Evolutionary conservation across 2,113 vertebrate genomes (phyloP).

Genomic region (Dendropsophus ebraccatus): DNA sequence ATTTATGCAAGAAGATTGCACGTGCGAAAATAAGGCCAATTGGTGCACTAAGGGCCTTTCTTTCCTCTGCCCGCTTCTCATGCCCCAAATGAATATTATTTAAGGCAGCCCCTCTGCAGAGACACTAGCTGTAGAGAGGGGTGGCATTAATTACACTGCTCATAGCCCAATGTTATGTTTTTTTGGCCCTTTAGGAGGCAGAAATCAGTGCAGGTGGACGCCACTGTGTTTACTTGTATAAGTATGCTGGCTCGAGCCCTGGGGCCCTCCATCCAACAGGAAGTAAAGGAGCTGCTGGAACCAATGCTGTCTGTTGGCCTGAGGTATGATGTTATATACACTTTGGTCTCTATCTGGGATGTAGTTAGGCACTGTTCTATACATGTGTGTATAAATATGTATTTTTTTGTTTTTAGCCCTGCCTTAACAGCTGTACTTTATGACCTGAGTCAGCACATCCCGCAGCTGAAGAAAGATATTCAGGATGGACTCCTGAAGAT

Average conservation of each 20-base stretch:
- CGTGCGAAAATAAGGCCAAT: too few species aligned
- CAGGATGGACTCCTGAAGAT: slow-evolving; percentile 98
- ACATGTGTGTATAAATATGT: not conserved
- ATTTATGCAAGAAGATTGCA: too few species aligned
- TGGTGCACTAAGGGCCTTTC: too few species aligned
- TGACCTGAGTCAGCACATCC: slow-evolving; percentile 96
- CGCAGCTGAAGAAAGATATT: slow-evolving; percentile 97
- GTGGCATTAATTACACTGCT: too few species aligned
- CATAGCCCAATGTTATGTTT: not conserved
- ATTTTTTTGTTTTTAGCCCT: slow-evolving; percentile 75
- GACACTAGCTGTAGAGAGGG: too few species aligned
- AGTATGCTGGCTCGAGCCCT: slow-evolving; percentile 97
- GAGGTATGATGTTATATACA: slow-evolving; percentile 85
- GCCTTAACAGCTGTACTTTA: slow-evolving; percentile 95
- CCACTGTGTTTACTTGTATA: slow-evolving; percentile 97
- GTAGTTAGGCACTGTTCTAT: too few species aligned
- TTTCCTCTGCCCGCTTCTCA: too few species aligned
- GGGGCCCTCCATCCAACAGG: slow-evolving; percentile 95
- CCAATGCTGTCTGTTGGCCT: slow-evolving; percentile 97
- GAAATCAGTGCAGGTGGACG: slow-evolving; percentile 95
- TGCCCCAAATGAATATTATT: too few species aligned
- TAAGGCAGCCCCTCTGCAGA: too few species aligned
- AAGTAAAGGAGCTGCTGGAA: slow-evolving; percentile 96
- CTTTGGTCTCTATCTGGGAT: not conserved
- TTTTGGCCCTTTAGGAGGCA: slow-evolving; percentile 80